phyloP scores from a whole-genome alignment of 2,888 invertebrate genomes.

The Hylaea fasciaria region DNA sequence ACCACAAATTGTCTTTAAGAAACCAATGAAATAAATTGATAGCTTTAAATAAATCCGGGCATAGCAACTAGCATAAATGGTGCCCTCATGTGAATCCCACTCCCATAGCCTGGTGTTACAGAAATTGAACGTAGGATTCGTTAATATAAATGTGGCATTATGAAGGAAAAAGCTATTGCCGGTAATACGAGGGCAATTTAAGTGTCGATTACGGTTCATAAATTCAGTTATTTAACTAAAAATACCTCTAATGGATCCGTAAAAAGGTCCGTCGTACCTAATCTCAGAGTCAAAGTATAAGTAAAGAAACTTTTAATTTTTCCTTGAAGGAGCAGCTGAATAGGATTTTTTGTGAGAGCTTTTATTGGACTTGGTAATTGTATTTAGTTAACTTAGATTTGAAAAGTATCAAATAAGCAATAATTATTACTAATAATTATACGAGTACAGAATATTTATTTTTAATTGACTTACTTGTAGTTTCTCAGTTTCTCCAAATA shows the following conservation, averaged over 20 bases:
- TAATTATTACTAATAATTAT: too few relatives aligned
- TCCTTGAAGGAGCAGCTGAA: slow-evolving; percentile 35
- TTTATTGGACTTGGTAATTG: slow-evolving; percentile 21
- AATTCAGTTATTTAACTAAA: slow-evolving; percentile 46
- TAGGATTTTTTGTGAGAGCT: slow-evolving; percentile 33
- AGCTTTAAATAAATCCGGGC: background rate
- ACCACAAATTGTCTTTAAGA: too few relatives aligned
- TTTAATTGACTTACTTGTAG: too few relatives aligned
- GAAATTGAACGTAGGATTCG: slow-evolving; percentile 17
- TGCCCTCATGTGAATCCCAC: background rate
- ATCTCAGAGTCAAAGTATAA: slow-evolving; percentile 46
- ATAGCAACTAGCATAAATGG: background rate
- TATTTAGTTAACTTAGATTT: background rate
- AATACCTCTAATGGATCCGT: slow-evolving; percentile 43
- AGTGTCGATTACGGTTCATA: slow-evolving; percentile 46
- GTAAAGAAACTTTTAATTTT: slow-evolving; percentile 44
- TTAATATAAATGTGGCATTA: slow-evolving; percentile 29
- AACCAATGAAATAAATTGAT: too few relatives aligned
- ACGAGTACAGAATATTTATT: too few relatives aligned
- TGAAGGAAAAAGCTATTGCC: slow-evolving; percentile 35
- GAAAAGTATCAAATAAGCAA: background rate
- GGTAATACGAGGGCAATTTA: slow-evolving; percentile 38
- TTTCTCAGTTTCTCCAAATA: too few relatives aligned
- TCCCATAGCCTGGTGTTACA: background rate
- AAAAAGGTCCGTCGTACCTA: slow-evolving; percentile 43